Percentiles rank a stretch among this genome's conserved stretches.
Conservation (phyloP, 2,888 invertebrate species). For the Boloria selene region DNA sequence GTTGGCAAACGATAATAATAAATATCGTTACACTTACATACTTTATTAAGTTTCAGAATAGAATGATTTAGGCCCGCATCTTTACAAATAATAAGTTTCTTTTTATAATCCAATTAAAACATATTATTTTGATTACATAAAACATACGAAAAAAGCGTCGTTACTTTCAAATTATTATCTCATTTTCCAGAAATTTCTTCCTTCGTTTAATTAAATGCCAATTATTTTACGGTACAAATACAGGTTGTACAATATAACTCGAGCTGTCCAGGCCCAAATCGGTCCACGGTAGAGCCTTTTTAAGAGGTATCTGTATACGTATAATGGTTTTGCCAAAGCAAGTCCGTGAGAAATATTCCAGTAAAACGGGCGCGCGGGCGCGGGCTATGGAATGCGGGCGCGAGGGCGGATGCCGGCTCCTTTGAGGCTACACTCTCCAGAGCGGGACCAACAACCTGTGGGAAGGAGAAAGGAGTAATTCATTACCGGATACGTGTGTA, state of each 20-base stretch:
- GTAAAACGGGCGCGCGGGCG: slow-evolving; percentile 68
- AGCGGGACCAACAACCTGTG: slow-evolving; percentile 70
- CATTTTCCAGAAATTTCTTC: slow-evolving; percentile 39
- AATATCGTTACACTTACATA: slow-evolving; percentile 10
- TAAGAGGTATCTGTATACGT: slow-evolving; percentile 50
- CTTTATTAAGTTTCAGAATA: slow-evolving; percentile 16
- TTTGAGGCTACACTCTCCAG: slow-evolving; percentile 73
- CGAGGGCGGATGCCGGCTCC: slow-evolving; percentile 78
- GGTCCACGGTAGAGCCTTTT: slow-evolving; percentile 50
- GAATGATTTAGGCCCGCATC: background rate
- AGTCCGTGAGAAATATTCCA: slow-evolving; percentile 81
- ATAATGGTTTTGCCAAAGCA: slow-evolving; percentile 77
- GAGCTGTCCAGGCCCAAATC: slow-evolving; percentile 50
- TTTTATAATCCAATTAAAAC: background rate
- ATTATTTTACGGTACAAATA: slow-evolving; percentile 48
- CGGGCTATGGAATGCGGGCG: slow-evolving; percentile 73
- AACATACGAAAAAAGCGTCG: background rate
- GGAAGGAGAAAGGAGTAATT: slow-evolving; percentile 68
- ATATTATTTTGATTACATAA: background rate
- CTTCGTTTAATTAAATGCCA: slow-evolving; percentile 47
- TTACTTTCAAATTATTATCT: slow-evolving; percentile 28
- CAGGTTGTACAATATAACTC: slow-evolving; percentile 46
- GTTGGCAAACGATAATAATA: slow-evolving; percentile 28
- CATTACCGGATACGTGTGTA: slow-evolving; percentile 59
- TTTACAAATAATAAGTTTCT: background rate